These are phyloP conservation scores for Hirudinaria manillensis DNA, from an alignment of 2,888 invertebrate genomes.

Conservation along the genomic window DNA sequence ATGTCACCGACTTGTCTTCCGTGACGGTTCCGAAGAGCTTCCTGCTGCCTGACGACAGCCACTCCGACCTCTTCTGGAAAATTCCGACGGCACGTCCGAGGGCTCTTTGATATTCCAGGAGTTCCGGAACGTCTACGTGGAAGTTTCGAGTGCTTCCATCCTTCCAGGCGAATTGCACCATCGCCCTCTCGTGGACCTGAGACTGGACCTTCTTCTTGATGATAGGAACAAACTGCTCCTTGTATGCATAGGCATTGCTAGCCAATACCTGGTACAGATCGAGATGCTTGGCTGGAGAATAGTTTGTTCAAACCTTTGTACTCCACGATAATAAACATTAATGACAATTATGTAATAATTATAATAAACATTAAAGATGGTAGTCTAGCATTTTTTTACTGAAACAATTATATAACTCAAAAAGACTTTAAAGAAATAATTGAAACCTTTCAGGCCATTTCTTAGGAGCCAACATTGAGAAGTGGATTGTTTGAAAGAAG, in stretches of 20 bases:
- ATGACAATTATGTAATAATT: background rate
- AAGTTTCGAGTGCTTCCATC: slow-evolving; percentile 54
- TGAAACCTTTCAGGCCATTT: slow-evolving; percentile 52
- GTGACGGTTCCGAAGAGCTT: slow-evolving; percentile 52
- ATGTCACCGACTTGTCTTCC: slow-evolving; percentile 48
- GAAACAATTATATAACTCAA: slow-evolving; percentile 11
- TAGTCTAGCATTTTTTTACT: background rate
- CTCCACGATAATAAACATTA: background rate
- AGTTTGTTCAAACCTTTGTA: background rate
- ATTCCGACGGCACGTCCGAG: slow-evolving; percentile 50
- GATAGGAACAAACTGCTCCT: slow-evolving; percentile 53
- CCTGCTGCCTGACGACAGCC: slow-evolving; percentile 51
- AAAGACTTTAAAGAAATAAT: background rate
- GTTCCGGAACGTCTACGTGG: slow-evolving; percentile 53
- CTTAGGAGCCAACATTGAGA: slow-evolving; percentile 51
- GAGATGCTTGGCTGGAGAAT: slow-evolving; percentile 47
- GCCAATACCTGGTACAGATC: slow-evolving; percentile 54
- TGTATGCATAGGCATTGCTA: slow-evolving; percentile 53
- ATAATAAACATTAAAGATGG: background rate
- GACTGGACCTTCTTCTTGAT: slow-evolving; percentile 54
- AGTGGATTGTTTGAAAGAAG: slow-evolving; percentile 49
- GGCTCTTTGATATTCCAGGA: slow-evolving; percentile 55
- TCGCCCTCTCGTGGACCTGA: slow-evolving; percentile 54
- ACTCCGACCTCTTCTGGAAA: slow-evolving; percentile 52
- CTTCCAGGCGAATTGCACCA: slow-evolving; percentile 54